These are phyloP conservation scores for Caenorhabditis panamensis DNA, from an alignment of 2,888 invertebrate genomes.

Conservation along the genomic window DNA sequence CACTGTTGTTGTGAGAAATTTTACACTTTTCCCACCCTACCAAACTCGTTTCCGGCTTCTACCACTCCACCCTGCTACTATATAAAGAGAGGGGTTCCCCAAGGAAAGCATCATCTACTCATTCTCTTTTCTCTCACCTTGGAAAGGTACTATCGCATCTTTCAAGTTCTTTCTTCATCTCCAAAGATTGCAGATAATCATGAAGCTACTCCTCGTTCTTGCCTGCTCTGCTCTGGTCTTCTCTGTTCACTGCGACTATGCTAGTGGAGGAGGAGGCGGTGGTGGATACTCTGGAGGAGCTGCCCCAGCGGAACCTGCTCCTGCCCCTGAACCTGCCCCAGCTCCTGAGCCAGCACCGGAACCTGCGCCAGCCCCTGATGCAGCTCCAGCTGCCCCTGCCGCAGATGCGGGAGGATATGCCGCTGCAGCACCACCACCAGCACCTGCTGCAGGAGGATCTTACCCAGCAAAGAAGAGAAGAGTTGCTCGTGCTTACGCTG, in stretches of 20 bases:
- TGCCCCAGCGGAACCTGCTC: constrained; percentile 18
- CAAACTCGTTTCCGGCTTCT: background rate
- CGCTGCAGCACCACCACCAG: too few species aligned
- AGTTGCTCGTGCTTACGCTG: too few species aligned
- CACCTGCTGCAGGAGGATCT: constrained; percentile 14
- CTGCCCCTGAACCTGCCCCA: background rate
- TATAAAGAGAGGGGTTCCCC: background rate
- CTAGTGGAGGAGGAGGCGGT: constrained; percentile 29
- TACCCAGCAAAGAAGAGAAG: background rate
- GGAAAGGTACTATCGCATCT: too few species aligned
- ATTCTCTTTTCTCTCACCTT: too few species aligned
- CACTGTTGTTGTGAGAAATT: too few species aligned
- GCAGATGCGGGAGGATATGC: too few species aligned
- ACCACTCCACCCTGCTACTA: background rate
- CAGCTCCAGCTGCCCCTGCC: too few species aligned
- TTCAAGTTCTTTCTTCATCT: too few species aligned
- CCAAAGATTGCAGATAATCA: too few species aligned
- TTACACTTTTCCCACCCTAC: too few species aligned
- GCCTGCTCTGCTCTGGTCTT: constrained; percentile 8
- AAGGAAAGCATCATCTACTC: background rate
- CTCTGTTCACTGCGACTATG: constrained; percentile 36
- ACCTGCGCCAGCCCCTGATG: background rate
- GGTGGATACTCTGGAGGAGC: constrained; percentile 19
- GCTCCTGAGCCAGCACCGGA: constrained; percentile 3
- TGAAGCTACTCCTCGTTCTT: constrained; percentile 35